Base-by-base conservation (phyloP, 2,113 vertebrate species). In the Atractosteus spatula region DNA sequence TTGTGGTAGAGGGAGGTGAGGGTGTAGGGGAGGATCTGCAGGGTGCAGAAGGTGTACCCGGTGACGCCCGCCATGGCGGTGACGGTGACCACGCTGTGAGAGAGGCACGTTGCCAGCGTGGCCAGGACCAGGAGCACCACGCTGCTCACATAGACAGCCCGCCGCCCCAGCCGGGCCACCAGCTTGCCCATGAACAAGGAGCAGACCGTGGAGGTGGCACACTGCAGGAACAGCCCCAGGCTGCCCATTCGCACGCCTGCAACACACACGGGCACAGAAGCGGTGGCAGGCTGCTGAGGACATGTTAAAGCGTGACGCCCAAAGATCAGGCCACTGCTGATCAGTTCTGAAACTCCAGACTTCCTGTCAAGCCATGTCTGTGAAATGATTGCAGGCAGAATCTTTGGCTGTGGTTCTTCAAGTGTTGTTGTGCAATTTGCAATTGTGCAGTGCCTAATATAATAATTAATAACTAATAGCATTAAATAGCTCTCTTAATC, bases 241-340 rank as follows among this genome's bases (percentile, higher is more conserved):
- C 95, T 96, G 51, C 94, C 94, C 92, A 95, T 91, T 1, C 93
- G 91, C 65, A 96, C 90, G 41, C 95, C 95, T 96, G 83, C 13
- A 29, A 59, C 2, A 77, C 7, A 3, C 5, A 51, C 8, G 8
- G 47, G 5, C 47, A 5, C 47, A 51, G 47, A 51, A 10, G 47
- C 5, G 47, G 47, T 51, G 47, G 47, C 5, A 7, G 47, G 47
- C 47, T 51, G 47, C 47, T 5, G 47, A 29, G 17, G 17, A 29
- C 17, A 29, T 29, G 17, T 29, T 29, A 29, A 29, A 29, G 17
- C 17, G 17, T 29, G 17, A 29, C 17, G 17, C 17, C 17, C 17
- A 0, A 29, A 29, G 1, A 29, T 29, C 17, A 29, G 17, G 17
- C 17, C 17, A 1, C 17, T 29, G 17, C 17, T 29, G 17, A 29